Evolutionary conservation across 2,888 invertebrate genomes (phyloP).

Genomic region (Dendrolimus pini): DNA sequence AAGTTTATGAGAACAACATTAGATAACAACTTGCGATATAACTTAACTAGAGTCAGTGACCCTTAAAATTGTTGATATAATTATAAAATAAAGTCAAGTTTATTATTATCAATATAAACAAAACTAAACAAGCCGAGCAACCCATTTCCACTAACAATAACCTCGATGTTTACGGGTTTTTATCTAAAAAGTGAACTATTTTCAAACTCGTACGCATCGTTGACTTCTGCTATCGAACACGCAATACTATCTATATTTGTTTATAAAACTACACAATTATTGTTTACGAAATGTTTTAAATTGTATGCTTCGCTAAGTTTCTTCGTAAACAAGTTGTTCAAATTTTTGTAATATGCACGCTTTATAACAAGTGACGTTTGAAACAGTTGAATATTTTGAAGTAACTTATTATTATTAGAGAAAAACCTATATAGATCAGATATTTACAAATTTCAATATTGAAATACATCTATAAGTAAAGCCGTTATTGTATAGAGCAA

Average conservation of each 20-base stretch:
- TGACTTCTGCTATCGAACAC: conserved; percentile 22
- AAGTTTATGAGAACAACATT: background rate
- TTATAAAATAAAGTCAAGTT: background rate
- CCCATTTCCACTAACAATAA: conserved; percentile 30
- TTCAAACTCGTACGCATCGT: conserved; percentile 27
- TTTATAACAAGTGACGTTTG: too few species aligned
- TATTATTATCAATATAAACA: background rate
- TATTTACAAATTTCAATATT: too few species aligned
- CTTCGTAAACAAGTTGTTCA: too few species aligned
- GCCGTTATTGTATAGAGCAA: too few species aligned
- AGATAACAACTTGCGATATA: background rate
- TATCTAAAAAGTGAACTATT: conserved; percentile 33
- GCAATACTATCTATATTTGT: conserved; percentile 50
- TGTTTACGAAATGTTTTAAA: conserved; percentile 44
- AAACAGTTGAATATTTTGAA: too few species aligned
- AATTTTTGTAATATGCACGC: too few species aligned
- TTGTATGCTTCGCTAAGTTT: too few species aligned
- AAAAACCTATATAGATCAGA: too few species aligned
- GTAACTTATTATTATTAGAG: too few species aligned
- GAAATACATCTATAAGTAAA: too few species aligned
- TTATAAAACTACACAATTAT: conserved; percentile 47
- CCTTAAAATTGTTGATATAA: background rate
- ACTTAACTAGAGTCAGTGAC: background rate
- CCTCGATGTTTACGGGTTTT: conserved; percentile 41
- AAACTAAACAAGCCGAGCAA: conserved; percentile 17